Base-by-base conservation (phyloP, 2,888 invertebrate species). In the Acheta domesticus region DNA sequence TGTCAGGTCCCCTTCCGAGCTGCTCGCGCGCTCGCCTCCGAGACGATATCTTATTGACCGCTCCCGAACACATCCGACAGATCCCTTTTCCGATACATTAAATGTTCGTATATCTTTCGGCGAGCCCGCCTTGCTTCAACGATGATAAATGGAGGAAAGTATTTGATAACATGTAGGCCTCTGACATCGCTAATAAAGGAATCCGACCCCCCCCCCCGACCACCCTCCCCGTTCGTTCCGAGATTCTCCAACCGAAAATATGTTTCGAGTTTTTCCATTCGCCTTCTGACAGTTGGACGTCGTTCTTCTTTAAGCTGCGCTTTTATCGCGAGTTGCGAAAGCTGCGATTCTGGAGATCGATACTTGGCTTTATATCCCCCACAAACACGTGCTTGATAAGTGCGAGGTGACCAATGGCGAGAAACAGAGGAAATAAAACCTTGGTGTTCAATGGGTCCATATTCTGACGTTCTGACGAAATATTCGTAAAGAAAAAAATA, bases 41-140 rank as follows among this genome's bases (percentile, higher is more conserved):
- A 62, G n/a, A 14, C 62, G 14, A 14, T 23, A 23, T 62, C 62
- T 14, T 62, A 62, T 62, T n/a, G 62, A 19, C 62, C 62, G 14
- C 62, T n/a, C 14, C 62, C 16, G 16, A 62, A 62, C 62, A 62
- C 62, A 62, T n/a, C 62, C 62, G 62, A 19, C 62, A 19, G 62
- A 62, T 62, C 62, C 62, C n/a, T 62, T 62, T 62, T 62, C 62
- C 62, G 62, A 62, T 62, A 62, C 62, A 62, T 62, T 62, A 62
- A 62, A n/a, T 62, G 62, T 62, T 62, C 62, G 62, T 62, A 62
- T 62, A 62, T 62, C 62, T 62, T 62, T n/a, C n/a, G 14, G 16
- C 36, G 36, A 62, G 16, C 62, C 4, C 62, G 62, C 14, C 62
- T 62, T 14, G 4, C 16, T 14, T n/a, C n/a, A 14, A 62, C 62